Conservation (phyloP, 2,113 vertebrate genomes). For the Bos taurus region DNA sequence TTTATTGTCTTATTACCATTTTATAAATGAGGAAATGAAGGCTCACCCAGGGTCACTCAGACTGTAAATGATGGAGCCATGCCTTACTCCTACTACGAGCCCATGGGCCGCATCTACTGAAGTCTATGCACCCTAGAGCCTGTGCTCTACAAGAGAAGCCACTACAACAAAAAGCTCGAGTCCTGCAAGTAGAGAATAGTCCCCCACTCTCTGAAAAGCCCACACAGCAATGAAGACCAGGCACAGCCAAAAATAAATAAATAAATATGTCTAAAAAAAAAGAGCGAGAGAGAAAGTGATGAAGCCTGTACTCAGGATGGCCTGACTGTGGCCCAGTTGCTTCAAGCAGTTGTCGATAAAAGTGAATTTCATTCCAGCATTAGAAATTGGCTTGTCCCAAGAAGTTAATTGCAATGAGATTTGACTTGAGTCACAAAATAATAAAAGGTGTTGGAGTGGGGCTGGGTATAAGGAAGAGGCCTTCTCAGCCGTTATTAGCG, state of each 20-base stretch:
- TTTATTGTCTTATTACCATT: neutral
- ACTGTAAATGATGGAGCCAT: neutral
- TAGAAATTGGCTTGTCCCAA: neutral
- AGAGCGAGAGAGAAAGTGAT: neutral
- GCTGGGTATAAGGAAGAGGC: neutral
- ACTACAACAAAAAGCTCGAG: neutral
- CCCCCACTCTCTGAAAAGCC: neutral
- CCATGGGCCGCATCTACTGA: neutral
- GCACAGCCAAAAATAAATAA: neutral
- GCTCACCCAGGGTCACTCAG: neutral
- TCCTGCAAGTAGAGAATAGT: neutral
- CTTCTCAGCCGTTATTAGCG: neutral
- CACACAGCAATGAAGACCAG: neutral
- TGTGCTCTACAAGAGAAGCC: neutral
- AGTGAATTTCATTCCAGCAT: neutral
- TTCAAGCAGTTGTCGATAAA: constrained; percentile 4
- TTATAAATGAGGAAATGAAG: neutral
- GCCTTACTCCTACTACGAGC: neutral
- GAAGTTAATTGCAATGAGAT: neutral
- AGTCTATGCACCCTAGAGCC: neutral
- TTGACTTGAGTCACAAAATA: constrained; percentile 3
- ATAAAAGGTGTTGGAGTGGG: neutral
- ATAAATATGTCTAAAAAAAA: neutral
- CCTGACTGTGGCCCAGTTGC: neutral
- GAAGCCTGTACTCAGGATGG: neutral